Evolutionary conservation across 2,888 invertebrate genomes (phyloP).

Genomic region (Apamea sordens): DNA sequence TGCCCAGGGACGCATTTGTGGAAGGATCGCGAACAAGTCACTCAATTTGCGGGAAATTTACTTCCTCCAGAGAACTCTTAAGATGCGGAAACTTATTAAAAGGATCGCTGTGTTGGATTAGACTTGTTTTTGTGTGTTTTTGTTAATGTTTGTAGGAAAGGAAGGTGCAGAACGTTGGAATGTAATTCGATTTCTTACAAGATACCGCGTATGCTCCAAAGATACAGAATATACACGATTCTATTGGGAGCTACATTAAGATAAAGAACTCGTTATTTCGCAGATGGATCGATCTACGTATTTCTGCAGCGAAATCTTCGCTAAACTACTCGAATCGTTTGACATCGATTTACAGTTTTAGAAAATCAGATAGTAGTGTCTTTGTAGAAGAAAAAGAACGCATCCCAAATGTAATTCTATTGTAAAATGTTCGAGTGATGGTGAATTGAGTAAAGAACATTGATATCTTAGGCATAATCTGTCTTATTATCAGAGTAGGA

Average conservation of each 20-base stretch:
- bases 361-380: background rate
- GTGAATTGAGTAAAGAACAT: background rate
- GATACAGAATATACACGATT: background rate
- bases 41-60: slow-evolving; percentile 59
- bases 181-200: slow-evolving; percentile 2
- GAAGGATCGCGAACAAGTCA: slow-evolving; percentile 51
- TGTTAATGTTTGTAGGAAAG: slow-evolving; percentile 11
- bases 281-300: slow-evolving; percentile 7
- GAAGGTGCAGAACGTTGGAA: background rate
- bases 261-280: background rate
- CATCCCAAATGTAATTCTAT: background rate
- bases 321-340: background rate
- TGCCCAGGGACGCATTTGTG: slow-evolving; percentile 58
- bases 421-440: background rate
- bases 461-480: background rate
- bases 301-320: background rate
- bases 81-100: slow-evolving; percentile 42
- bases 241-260: background rate
- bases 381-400: background rate
- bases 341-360: background rate
- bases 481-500: background rate
- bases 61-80: slow-evolving; percentile 36
- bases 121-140: slow-evolving; percentile 31
- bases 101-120: slow-evolving; percentile 15
- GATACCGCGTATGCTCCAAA: background rate